A percentile compares a stretch with the other conserved stretches of the same genome.
These are phyloP conservation scores for Catalaphyllia jardinei DNA, from an alignment of 64 coral and sea anemone genomes.

Conservation along the genomic window DNA sequence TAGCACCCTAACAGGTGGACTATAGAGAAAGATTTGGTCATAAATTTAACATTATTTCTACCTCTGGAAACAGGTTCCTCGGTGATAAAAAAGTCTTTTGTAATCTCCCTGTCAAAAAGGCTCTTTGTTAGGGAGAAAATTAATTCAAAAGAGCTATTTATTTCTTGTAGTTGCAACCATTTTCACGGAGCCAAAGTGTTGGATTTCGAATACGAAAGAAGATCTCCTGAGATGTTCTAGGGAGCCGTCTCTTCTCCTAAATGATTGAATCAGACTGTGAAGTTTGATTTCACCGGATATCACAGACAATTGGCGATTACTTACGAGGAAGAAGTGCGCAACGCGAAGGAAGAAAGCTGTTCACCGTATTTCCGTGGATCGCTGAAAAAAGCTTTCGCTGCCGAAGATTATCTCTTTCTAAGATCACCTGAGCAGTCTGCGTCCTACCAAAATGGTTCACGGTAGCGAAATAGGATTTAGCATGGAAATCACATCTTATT, in stretches of 20 bases:
- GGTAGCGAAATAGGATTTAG: constrained; percentile 27
- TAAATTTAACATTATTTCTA: constrained; percentile 90
- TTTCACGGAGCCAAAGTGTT: not conserved
- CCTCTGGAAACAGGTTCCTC: constrained; percentile 52
- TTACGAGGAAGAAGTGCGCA: constrained; percentile 26
- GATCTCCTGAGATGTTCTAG: not conserved
- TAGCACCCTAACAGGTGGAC: constrained; percentile 70
- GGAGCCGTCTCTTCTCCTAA: not conserved
- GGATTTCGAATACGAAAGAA: not conserved
- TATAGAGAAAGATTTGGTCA: constrained; percentile 70
- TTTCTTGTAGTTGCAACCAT: not conserved
- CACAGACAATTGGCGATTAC: not conserved
- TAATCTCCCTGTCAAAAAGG: constrained; percentile 64
- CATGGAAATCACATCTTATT: constrained; percentile 91
- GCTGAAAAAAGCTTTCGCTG: not conserved
- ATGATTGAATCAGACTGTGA: not conserved
- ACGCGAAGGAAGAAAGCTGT: not conserved
- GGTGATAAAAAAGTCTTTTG: constrained; percentile 89
- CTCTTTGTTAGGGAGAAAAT: constrained; percentile 35
- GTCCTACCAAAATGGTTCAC: constrained; percentile 3
- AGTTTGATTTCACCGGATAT: not conserved
- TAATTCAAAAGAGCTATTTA: constrained; percentile 14
- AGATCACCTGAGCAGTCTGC: not conserved
- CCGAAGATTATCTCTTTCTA: not conserved
- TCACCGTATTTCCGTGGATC: not conserved